Evolutionary conservation across 2,888 invertebrate species (phyloP), one percentile per base, ranked within the genome.

Genomic region (Choristoneura rosaceana): DNA sequence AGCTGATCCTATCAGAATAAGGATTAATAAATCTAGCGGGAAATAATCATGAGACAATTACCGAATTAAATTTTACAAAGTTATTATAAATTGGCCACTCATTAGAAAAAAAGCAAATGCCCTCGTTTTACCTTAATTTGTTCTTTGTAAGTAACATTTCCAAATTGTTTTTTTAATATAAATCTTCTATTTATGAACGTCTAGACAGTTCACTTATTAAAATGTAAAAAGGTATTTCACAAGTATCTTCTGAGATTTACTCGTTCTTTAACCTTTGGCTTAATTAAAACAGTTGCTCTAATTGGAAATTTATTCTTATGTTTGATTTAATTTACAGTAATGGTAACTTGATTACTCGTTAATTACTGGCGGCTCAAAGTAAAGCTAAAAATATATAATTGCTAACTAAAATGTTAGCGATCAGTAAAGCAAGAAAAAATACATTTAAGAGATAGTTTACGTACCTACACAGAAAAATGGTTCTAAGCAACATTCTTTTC

Each of bases 151-250:
- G 52, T 25, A 41, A 68, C 8, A 52, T 52, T 43, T 52, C 55
- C 41, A n/a, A 63, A 63, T n/a, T 33, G 14, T 33, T 69, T 63
- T 55, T 55, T 69, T 63, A 43, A 34, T 41, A 0, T 10, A 52
- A 61, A 25, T 33, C 47, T 61, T 50, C 14, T 4, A 15, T 69
- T 62, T 34, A 43, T 12, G 43, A 33, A 38, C 25, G 50, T 62
- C 55, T 69, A 69, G 69, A 62, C 62, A 7, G 38, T 38, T 7
- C 4, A 15, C 8, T 12, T 62, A 69, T 62, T 69, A 55, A 25
- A 55, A 55, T 5, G 12, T 17, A 25, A 3, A 52, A 17, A 7
- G n/a, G 2, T 25, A 25, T 25, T 25, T n/a, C 12, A 38, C 38
- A 38, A 38, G 38, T 38, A 10, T 25, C 55, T 25, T 4, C 55